Evolutionary conservation across 2,888 invertebrate species (phyloP), one percentile per base, ranked within the genome.

Genomic region (Polyommatus icarus): DNA sequence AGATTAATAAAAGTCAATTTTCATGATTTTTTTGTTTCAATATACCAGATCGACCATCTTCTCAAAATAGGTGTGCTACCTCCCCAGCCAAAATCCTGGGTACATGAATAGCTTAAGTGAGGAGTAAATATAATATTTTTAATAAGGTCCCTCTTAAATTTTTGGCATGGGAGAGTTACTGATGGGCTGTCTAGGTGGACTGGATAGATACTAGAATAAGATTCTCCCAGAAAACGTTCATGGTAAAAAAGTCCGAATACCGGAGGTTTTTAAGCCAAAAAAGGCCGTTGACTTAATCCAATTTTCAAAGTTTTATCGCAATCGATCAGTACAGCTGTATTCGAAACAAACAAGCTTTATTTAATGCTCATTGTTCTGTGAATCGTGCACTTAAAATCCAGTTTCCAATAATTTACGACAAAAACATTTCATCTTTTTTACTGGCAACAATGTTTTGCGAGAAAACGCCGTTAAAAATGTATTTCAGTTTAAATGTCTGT

Each of bases 401-500:
- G 67, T 67, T 67, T 67, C 67, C 67, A 29, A 67, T 67, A 67
- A 67, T 67, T 67, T 32, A 67, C 67, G 32, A 29, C 29, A 32
- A 67, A 67, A 67, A 67, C 67, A 67, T 67, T 67, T 67, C 29
- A 67, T 67, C 5, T 29, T 67, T 29, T 67, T 29, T 67, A 67
- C 67, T 29, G 67, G 67, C 36, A 72, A 72, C 40, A 72, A 72
- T 72, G 40, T n/a, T 20, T 40, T 18, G 50, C 50, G 12, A 50
- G 50, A 75, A 54, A 75, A 75, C 15, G 50, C 15, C 29, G 29
- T 24, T 12, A 54, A 32, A 32, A 12, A 36, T 36, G n/a, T 20
- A 73, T 54, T 75, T 75, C 50, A 29, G 54, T 75, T 75, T 54
- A 54, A 75, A 54, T n/a, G 75, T 54, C 29, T 54, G 54, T 54